These are phyloP conservation scores for Coregonus sp. DNA, from an alignment of 2,797 vertebrate species.

Conservation along the genomic window DNA sequence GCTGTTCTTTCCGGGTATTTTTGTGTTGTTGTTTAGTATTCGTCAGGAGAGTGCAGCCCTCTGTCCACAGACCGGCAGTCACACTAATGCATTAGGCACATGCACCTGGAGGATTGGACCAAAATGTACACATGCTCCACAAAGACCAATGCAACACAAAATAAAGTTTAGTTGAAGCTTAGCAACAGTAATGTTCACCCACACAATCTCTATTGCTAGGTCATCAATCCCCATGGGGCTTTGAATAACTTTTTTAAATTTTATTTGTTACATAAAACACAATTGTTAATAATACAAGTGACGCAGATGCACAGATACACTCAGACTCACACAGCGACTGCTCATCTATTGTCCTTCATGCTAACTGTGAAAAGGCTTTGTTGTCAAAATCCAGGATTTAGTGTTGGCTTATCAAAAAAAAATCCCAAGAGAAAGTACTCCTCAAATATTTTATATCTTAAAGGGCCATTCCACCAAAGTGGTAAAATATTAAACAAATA, in stretches of 20 bases:
- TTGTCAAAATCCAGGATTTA: constrained; percentile 32
- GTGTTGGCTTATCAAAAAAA: constrained; percentile 8
- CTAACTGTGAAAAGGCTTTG: constrained; percentile 27
- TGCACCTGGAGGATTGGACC: constrained; percentile 24
- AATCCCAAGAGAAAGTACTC: background rate
- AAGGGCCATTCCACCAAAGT: background rate
- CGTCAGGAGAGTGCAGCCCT: background rate
- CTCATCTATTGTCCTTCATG: constrained; percentile 21
- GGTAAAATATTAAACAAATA: background rate
- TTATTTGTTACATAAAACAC: constrained; percentile 2
- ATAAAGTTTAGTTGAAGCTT: constrained; percentile 41
- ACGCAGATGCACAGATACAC: constrained; percentile 28
- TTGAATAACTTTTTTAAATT: constrained; percentile 2
- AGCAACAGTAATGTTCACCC: constrained; percentile 29
- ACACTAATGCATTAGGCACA: background rate
- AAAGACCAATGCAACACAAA: constrained; percentile 29
- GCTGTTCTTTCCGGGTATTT: background rate
- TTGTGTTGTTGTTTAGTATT: background rate
- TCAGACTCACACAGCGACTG: background rate
- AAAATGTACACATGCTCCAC: constrained; percentile 21
- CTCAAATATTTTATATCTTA: background rate
- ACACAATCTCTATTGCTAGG: constrained; percentile 48
- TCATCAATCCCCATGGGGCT: constrained; percentile 44
- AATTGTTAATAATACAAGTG: constrained; percentile 33
- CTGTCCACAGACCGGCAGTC: background rate